Evolutionary conservation across 2,888 invertebrate genomes (phyloP).

Genomic region (Biston betularia): DNA sequence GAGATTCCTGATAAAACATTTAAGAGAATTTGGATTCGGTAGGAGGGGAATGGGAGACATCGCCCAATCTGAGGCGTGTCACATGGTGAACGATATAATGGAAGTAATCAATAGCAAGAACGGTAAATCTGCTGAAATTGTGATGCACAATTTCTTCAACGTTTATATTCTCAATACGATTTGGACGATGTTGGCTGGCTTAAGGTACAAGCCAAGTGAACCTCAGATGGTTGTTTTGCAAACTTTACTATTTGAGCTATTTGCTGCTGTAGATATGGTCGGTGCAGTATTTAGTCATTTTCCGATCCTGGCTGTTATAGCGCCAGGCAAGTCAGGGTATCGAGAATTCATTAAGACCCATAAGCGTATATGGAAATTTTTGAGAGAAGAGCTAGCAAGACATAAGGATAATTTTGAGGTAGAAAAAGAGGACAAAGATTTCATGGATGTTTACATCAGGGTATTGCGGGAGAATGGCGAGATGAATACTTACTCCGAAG

Average conservation of each 20-base stretch:
- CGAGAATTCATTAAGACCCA: slow-evolving; percentile 90
- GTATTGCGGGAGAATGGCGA: slow-evolving; percentile 87
- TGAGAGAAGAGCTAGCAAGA: slow-evolving; percentile 89
- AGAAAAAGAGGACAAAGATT: slow-evolving; percentile 88
- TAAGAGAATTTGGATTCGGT: slow-evolving; percentile 94
- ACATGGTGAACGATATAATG: slow-evolving; percentile 86
- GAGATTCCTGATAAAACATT: slow-evolving; percentile 90
- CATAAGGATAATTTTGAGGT: slow-evolving; percentile 88
- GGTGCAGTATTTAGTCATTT: slow-evolving; percentile 93
- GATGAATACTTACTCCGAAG: slow-evolving; percentile 87
- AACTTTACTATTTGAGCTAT: slow-evolving; percentile 89
- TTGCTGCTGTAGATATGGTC: slow-evolving; percentile 92
- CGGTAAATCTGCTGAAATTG: slow-evolving; percentile 79
- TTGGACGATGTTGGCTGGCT: slow-evolving; percentile 94
- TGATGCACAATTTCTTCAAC: slow-evolving; percentile 91
- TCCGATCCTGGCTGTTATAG: slow-evolving; percentile 89
- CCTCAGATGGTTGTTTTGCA: slow-evolving; percentile 89
- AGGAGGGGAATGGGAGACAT: slow-evolving; percentile 91
- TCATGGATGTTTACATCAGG: slow-evolving; percentile 93
- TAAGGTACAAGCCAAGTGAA: slow-evolving; percentile 90
- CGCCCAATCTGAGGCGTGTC: slow-evolving; percentile 89
- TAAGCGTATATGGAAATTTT: slow-evolving; percentile 89
- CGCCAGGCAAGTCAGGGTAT: slow-evolving; percentile 92
- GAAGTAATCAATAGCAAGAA: slow-evolving; percentile 63
- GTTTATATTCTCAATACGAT: slow-evolving; percentile 92